Evolutionary conservation across 2,797 vertebrate species (phyloP).

Genomic region (Podargus strigoides): DNA sequence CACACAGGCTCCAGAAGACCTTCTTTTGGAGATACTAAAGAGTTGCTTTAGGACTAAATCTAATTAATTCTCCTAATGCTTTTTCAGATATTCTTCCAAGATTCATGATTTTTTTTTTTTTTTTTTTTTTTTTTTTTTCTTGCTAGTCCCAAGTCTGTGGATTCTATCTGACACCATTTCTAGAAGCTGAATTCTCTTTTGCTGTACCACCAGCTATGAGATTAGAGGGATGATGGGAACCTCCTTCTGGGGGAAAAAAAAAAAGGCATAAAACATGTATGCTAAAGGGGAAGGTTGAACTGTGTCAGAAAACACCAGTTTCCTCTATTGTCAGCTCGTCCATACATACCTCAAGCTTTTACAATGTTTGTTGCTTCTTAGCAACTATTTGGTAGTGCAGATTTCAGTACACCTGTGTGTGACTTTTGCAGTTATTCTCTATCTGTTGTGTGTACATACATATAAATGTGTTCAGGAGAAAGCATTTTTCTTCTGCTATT

Average conservation of each 20-base stretch:
- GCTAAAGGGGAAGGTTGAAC: neutral
- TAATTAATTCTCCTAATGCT: neutral
- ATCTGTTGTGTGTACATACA: fast-evolving
- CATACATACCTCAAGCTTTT: neutral
- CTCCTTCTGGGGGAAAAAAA: neutral
- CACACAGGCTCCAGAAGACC: neutral
- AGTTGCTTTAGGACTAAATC: neutral
- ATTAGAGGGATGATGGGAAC: neutral
- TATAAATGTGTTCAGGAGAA: neutral
- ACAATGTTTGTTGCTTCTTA: neutral
- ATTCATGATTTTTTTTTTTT: neutral
- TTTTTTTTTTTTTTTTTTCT: neutral
- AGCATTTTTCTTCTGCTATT: neutral
- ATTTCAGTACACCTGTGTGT: neutral
- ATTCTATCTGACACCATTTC: neutral
- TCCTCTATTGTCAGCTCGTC: neutral
- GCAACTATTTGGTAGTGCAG: neutral
- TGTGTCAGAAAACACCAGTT: neutral
- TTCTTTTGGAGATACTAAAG: neutral
- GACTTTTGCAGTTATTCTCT: neutral
- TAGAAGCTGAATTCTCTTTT: neutral
- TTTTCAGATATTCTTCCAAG: neutral
- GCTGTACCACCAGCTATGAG: neutral
- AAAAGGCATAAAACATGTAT: neutral
- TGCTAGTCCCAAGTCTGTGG: neutral